Conservation (phyloP, 2,888 invertebrate species). For the Agrilus mali region DNA sequence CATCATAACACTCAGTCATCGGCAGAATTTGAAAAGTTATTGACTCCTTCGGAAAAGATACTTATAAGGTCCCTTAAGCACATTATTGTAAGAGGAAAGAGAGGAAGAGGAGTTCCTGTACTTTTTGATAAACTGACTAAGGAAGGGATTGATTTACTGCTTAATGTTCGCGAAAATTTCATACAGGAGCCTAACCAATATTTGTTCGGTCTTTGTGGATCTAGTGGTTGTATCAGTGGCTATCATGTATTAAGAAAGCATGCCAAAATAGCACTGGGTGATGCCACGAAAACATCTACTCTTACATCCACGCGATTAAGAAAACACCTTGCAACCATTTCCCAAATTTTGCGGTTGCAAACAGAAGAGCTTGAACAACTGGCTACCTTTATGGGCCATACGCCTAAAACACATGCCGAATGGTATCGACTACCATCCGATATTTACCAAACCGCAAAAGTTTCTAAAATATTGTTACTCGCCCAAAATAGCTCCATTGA, state of each 20-base stretch:
- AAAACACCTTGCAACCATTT: constrained; percentile 10
- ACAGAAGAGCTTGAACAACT: constrained; percentile 10
- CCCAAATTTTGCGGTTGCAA: constrained; percentile 11
- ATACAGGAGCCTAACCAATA: constrained; percentile 3
- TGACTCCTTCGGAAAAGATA: too few species aligned
- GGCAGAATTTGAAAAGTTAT: too few species aligned
- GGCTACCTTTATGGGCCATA: constrained; percentile 13
- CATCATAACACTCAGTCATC: too few species aligned
- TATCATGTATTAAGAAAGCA: constrained; percentile 8
- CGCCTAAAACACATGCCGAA: constrained; percentile 9
- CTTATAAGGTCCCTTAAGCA: too few species aligned
- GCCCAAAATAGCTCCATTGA: too few species aligned
- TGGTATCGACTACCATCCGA: constrained; percentile 11
- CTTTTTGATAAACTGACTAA: constrained; percentile 6
- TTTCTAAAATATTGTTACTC: too few species aligned
- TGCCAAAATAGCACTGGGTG: constrained; percentile 7
- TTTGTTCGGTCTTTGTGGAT: constrained; percentile 3
- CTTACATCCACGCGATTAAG: constrained; percentile 11
- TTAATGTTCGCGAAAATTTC: constrained; percentile 4
- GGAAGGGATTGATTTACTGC: constrained; percentile 2
- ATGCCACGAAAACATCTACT: constrained; percentile 5
- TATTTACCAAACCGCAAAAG: constrained; percentile 12
- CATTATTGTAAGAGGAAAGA: too few species aligned
- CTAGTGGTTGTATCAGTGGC: constrained; percentile 5
- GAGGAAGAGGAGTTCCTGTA: constrained; percentile 1